Conservation (phyloP, 2,797 vertebrate species). For the Channa striata region DNA sequence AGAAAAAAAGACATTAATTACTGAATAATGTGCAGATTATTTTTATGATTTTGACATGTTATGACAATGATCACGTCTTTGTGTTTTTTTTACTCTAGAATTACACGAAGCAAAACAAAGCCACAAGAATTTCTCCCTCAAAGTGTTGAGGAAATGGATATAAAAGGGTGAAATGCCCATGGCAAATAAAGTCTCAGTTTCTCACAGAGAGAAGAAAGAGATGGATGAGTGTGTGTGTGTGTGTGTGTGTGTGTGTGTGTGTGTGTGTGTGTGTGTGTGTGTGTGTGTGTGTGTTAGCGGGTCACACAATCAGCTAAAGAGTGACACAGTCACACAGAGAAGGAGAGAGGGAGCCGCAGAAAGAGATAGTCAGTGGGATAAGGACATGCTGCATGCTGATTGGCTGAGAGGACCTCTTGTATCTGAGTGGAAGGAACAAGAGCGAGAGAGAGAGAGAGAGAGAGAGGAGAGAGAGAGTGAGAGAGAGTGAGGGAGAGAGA, state of each 20-base stretch:
- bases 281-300: conserved; percentile 13
- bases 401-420: conserved; percentile 73
- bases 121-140: too few species aligned
- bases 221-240: conserved; percentile 9
- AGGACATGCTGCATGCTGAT: conserved; percentile 58
- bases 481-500: conserved; percentile 32
- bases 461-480: conserved; percentile 48
- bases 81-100: too few species aligned
- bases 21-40: too few species aligned
- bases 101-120: too few species aligned
- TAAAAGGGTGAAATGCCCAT: not conserved
- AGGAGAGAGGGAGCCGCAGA: not conserved
- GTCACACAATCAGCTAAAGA: conserved; percentile 8
- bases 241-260: not conserved
- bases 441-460: conserved; percentile 52
- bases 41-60: too few species aligned
- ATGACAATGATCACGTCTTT: too few species aligned
- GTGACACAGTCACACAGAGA: conserved; percentile 18
- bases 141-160: not conserved
- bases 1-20: too few species aligned
- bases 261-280: conserved; percentile 1
- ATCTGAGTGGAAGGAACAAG: conserved; percentile 71
- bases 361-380: conserved; percentile 5
- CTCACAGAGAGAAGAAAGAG: conserved; percentile 9
- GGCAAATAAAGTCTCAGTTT: not conserved